These are phyloP conservation scores for Urosaurus nigricauda DNA, from an alignment of 2,797 vertebrate species.

Conservation along the genomic window DNA sequence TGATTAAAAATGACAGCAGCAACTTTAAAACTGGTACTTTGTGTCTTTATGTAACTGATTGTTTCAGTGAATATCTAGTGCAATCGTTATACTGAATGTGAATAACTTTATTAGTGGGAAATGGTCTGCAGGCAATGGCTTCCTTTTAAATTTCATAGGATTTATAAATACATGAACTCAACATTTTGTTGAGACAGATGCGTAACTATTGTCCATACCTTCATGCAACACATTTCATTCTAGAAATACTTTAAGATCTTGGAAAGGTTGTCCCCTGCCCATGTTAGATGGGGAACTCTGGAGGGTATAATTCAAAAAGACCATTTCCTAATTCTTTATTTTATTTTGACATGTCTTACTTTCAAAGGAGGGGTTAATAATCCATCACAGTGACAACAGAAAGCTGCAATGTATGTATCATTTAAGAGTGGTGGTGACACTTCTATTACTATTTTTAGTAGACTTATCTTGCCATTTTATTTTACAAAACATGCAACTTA, in stretches of 20 bases:
- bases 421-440: too few relatives aligned
- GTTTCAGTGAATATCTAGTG: conserved; percentile 19
- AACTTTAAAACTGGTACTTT: conserved; percentile 58
- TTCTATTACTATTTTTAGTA: background rate
- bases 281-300: too few relatives aligned
- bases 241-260: background rate
- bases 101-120: conserved; percentile 15
- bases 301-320: too few relatives aligned
- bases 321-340: background rate
- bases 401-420: background rate
- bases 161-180: background rate
- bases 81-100: conserved; percentile 35
- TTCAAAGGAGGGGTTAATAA: conserved; percentile 3
- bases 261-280: too few relatives aligned
- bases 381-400: background rate
- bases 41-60: conserved; percentile 58
- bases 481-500: background rate
- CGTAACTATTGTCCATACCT: background rate
- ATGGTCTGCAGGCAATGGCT: background rate
- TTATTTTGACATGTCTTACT: conserved; percentile 23
- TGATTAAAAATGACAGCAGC: conserved; percentile 51
- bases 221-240: background rate
- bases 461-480: background rate
- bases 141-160: conserved; percentile 21
- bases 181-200: background rate